Conservation (phyloP, 2,888 invertebrate genomes). For the Helleia helle region DNA sequence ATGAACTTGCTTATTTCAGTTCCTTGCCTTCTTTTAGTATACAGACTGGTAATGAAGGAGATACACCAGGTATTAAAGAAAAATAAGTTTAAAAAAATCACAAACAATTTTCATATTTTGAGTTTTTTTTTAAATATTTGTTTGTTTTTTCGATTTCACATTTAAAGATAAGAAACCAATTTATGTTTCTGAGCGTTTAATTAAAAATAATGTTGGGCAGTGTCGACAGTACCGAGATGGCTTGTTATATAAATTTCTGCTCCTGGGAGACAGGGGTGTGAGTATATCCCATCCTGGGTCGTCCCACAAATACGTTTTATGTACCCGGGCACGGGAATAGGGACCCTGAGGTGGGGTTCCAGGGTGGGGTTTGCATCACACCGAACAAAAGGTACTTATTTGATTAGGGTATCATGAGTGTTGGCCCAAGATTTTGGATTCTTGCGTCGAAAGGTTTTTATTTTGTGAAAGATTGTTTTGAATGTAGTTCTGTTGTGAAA, state of each 20-base stretch:
- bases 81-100: no score
- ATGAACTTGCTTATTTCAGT: no score
- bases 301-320: constrained; percentile 75
- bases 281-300: constrained; percentile 74
- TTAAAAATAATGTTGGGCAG: constrained; percentile 69
- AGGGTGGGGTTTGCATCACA: constrained; percentile 33
- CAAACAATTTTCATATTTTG: no score
- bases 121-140: no score
- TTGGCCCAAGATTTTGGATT: constrained; percentile 70
- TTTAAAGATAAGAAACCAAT: neutral
- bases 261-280: constrained; percentile 67
- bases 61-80: no score
- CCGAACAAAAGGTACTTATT: constrained; percentile 73
- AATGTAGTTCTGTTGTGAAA: no score
- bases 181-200: constrained; percentile 49
- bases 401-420: constrained; percentile 74
- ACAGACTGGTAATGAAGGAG: no score
- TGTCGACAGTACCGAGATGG: constrained; percentile 70
- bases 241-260: constrained; percentile 73
- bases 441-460: constrained; percentile 69
- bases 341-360: constrained; percentile 29
- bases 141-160: no score
- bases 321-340: constrained; percentile 33
- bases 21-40: no score
- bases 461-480: no score